A percentile compares a stretch with the other conserved stretches of the same genome.
These are phyloP conservation scores for Parazoanthus darwini DNA, from an alignment of 92 coral and sea anemone species.

Conservation along the genomic window DNA sequence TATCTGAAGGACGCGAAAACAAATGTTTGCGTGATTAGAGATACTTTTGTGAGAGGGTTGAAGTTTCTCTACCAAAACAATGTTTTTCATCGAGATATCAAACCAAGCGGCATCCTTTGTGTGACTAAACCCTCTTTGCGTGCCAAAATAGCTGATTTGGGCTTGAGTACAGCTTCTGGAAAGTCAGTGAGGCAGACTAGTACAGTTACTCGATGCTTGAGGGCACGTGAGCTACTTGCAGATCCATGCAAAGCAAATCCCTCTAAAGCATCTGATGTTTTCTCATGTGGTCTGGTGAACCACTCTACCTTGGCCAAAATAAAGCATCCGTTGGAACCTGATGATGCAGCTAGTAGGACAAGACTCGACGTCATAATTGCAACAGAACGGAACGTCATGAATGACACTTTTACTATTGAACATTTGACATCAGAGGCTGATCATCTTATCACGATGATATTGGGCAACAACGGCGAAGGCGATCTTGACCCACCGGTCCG, in stretches of 20 bases:
- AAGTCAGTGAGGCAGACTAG: not conserved
- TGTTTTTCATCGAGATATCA: slow-evolving; percentile 9
- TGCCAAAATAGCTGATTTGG: slow-evolving; percentile 22
- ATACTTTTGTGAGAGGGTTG: slow-evolving; percentile 25
- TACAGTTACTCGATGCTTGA: slow-evolving; percentile 26
- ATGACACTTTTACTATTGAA: not conserved
- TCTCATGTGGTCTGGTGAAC: not conserved
- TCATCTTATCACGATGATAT: slow-evolving; percentile 2
- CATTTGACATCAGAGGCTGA: not conserved
- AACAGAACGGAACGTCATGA: not conserved
- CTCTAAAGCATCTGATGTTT: slow-evolving; percentile 11
- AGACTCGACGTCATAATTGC: not conserved
- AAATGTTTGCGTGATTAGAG: slow-evolving; percentile 6
- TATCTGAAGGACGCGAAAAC: not conserved
- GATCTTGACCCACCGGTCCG: slow-evolving; percentile 7
- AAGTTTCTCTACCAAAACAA: slow-evolving; percentile 1
- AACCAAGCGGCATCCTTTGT: not conserved
- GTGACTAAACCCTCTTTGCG: not conserved
- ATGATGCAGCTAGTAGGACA: not conserved
- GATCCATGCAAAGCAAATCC: not conserved
- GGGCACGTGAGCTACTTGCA: slow-evolving; percentile 25
- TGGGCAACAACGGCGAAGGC: not conserved
- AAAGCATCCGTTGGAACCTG: slow-evolving; percentile 31
- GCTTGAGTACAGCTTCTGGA: not conserved
- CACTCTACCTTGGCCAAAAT: slow-evolving; percentile 15